phyloP scores from a whole-genome alignment of 2,797 vertebrate genomes.

The Intellagama lesueurii region DNA sequence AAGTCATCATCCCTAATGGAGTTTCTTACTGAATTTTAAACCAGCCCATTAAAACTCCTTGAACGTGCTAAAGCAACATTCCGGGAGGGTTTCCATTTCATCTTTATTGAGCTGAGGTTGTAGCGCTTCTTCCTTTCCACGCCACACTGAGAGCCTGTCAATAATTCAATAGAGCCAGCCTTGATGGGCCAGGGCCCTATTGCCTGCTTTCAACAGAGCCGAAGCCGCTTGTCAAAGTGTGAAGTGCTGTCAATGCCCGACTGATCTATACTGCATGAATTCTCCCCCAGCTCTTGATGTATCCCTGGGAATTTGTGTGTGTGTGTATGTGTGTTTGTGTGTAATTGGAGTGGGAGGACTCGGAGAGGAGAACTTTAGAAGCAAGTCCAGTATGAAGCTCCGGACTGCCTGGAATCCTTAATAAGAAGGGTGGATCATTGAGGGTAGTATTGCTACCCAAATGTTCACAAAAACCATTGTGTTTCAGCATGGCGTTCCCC shows the following conservation, averaged over 20 bases:
- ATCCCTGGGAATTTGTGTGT: slow-evolving; percentile 75
- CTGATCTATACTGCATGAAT: slow-evolving; percentile 87
- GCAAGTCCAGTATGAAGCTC: slow-evolving; percentile 73
- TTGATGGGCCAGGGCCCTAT: slow-evolving; percentile 82
- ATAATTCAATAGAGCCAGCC: slow-evolving; percentile 86
- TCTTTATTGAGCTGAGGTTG: slow-evolving; percentile 81
- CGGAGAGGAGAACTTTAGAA: slow-evolving; percentile 76
- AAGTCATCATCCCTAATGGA: slow-evolving; percentile 79
- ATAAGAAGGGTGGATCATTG: slow-evolving; percentile 40
- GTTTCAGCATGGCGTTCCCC: slow-evolving; percentile 9
- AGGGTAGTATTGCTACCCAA: slow-evolving; percentile 37
- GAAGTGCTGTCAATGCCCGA: slow-evolving; percentile 81
- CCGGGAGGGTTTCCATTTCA: slow-evolving; percentile 86
- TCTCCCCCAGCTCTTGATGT: slow-evolving; percentile 75
- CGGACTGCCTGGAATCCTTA: slow-evolving; percentile 79
- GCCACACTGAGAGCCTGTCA: slow-evolving; percentile 81
- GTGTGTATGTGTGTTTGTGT: too few relatives aligned
- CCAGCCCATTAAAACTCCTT: slow-evolving; percentile 85
- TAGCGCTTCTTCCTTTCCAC: slow-evolving; percentile 74
- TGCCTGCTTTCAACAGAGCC: slow-evolving; percentile 83
- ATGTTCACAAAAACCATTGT: slow-evolving; percentile 19
- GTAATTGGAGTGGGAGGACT: slow-evolving; percentile 50
- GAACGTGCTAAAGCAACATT: slow-evolving; percentile 83
- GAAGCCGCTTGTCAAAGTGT: slow-evolving; percentile 82
- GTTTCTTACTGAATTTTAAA: slow-evolving; percentile 86